Evolutionary conservation across 2,113 vertebrate genomes (phyloP).

Genomic region (Nerophis lumbriciformis): DNA sequence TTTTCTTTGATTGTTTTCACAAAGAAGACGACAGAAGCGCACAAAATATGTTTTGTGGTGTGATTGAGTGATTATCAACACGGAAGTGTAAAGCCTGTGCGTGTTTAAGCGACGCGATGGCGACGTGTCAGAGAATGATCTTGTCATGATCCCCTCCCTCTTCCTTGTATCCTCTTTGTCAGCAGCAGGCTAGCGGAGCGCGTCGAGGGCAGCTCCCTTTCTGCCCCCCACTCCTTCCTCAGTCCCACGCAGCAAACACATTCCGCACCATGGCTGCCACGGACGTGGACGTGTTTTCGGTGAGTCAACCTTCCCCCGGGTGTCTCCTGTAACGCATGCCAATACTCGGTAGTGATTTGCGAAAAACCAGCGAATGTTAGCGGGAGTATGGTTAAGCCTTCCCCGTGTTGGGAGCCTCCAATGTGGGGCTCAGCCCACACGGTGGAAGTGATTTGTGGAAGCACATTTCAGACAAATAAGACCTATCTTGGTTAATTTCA

Average conservation of each 20-base stretch:
- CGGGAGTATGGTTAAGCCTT: slow-evolving; percentile 33
- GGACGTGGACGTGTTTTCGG: slow-evolving; percentile 84
- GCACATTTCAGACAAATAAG: background rate
- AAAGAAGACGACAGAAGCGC: too few relatives aligned
- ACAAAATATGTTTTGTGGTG: background rate
- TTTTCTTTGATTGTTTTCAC: too few relatives aligned
- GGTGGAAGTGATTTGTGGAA: slow-evolving; percentile 32
- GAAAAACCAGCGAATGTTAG: background rate
- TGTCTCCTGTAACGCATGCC: background rate
- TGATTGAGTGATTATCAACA: background rate
- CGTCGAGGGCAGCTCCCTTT: slow-evolving; percentile 65
- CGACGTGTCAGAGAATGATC: slow-evolving; percentile 4
- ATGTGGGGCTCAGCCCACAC: slow-evolving; percentile 30
- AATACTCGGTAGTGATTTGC: slow-evolving; percentile 21
- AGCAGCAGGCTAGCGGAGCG: slow-evolving; percentile 51
- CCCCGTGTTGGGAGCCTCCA: slow-evolving; percentile 27
- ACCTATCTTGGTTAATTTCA: too few relatives aligned
- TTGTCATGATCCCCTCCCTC: slow-evolving; percentile 13
- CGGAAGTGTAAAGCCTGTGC: background rate
- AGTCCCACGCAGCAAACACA: slow-evolving; percentile 37
- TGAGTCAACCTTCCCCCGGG: slow-evolving; percentile 57
- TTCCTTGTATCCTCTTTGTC: slow-evolving; percentile 43
- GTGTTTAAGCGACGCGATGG: slow-evolving; percentile 3
- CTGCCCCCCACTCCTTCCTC: slow-evolving; percentile 40
- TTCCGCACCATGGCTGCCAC: slow-evolving; percentile 84